A percentile compares a stretch with the other conserved stretches of the same genome.
Conservation (phyloP, 2,888 invertebrate species). For the Apodemia duryi region DNA sequence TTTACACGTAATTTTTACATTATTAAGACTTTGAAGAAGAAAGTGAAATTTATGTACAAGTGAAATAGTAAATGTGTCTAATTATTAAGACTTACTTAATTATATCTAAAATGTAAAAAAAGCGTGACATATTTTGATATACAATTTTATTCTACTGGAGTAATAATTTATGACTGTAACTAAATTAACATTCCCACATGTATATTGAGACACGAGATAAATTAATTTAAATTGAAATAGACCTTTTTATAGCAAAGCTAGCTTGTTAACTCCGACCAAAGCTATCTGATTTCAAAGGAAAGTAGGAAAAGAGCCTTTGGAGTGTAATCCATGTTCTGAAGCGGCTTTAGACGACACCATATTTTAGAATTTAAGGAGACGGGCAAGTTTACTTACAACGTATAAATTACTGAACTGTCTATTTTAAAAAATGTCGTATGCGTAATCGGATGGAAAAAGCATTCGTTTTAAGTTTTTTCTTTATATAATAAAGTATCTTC, state of each 20-base stretch:
- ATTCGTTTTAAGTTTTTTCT: no score
- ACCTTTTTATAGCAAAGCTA: background rate
- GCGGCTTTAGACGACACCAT: conserved; percentile 7
- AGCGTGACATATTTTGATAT: no score
- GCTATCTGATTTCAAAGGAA: conserved; percentile 5
- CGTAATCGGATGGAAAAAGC: background rate
- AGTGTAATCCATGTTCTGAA: conserved; percentile 1
- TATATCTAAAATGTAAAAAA: no score
- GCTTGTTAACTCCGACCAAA: background rate
- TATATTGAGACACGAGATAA: background rate
- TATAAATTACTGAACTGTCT: conserved; percentile 9
- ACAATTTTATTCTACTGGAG: no score
- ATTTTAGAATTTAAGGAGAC: conserved; percentile 14
- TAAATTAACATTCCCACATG: no score
- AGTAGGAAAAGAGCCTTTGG: conserved; percentile 1
- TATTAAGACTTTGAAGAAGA: no score
- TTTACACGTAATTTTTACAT: no score
- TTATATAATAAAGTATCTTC: no score
- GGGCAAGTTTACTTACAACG: background rate
- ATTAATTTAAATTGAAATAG: conserved; percentile 4
- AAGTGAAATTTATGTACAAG: no score
- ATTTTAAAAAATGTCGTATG: background rate
- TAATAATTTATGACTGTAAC: no score
- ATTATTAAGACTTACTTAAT: no score
- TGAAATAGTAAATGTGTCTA: no score